Base-by-base conservation (phyloP, 2,113 vertebrate species). In the Anguilla japonica region DNA sequence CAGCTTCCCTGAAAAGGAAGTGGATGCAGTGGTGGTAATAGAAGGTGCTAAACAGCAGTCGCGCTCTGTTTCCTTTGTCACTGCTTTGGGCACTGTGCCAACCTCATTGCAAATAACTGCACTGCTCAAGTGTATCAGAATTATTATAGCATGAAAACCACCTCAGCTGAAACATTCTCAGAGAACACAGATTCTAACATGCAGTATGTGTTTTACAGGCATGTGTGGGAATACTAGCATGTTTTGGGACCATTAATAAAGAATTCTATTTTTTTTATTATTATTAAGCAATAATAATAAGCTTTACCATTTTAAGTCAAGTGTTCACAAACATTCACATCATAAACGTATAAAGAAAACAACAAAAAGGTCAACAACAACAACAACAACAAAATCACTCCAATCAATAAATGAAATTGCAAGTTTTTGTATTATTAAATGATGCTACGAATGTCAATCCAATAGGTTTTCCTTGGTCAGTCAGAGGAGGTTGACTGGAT, bases 111-210 rank as follows among this genome's bases (percentile, higher is more conserved):
- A 79, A 96, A 96, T 95, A 96, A 95, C 95, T 95, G 95, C 95
- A 96, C 96, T 96, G 96, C 95, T 95, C 95, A 94, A 96, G 96
- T 96, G 95, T 94, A 96, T 95, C 96, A 93, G 95, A 96, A 96
- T 96, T 96, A 96, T 96, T 96, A 95, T 94, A 95, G 95, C 93
- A 92, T 94, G 94, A 94, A 92, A 95, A 96, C 96, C 95, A 96
- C 93, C 94, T 88, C 92, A 91, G 93, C 95, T 95, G 95, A 93
- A 91, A 92, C 92, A 91, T 92, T 92, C 95, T 94, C 79, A 60
- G 71, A 84, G 57, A 87, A 81, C 26, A 57, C 34, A 43, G 53
- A 11, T 75, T 26, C 22, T 22, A 67, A 75, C 60, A 67, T 75
- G 71, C n/a, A 67, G 18, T 75, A 13, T n/a, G 34, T 75, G n/a